phyloP scores from a whole-genome alignment of 2,888 invertebrate species.

The Erynnis tages region DNA sequence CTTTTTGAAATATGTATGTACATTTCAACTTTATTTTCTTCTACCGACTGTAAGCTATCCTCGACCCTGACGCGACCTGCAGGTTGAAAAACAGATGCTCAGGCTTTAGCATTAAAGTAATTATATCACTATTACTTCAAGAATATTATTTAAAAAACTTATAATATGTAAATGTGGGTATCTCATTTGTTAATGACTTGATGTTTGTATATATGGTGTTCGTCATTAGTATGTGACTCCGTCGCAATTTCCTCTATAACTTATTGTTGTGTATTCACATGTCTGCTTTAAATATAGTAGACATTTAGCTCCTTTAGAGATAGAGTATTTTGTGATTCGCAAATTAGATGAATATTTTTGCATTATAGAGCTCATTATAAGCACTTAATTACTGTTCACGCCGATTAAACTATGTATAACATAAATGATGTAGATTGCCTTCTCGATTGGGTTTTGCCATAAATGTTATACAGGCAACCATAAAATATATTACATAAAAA shows the following conservation, averaged over 20 bases:
- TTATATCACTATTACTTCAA: constrained; percentile 8
- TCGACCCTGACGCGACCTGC: too few relatives aligned
- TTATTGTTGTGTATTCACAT: constrained; percentile 34
- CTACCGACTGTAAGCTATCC: too few relatives aligned
- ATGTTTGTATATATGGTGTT: constrained; percentile 32
- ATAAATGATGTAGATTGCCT: neutral
- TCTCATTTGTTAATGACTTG: constrained; percentile 1
- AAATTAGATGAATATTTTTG: constrained; percentile 75
- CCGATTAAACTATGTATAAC: constrained; percentile 8
- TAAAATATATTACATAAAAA: neutral
- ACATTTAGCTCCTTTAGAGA: constrained; percentile 61
- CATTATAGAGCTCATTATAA: constrained; percentile 69
- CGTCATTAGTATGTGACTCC: constrained; percentile 44
- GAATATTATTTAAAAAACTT: constrained; percentile 6
- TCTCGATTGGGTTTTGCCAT: neutral
- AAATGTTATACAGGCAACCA: neutral
- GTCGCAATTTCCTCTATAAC: constrained; percentile 41
- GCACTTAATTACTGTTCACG: constrained; percentile 28
- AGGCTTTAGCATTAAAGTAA: constrained; percentile 1
- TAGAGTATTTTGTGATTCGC: constrained; percentile 67
- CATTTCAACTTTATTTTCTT: too few relatives aligned
- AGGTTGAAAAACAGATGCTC: too few relatives aligned
- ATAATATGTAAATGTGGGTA: constrained; percentile 21
- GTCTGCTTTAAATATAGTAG: constrained; percentile 42
- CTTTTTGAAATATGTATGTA: too few relatives aligned